Percentiles rank a stretch among this genome's conserved stretches.
Evolutionary conservation across 2,797 vertebrate species (phyloP).

Genomic region (Poeciliopsis paucimaculata): DNA sequence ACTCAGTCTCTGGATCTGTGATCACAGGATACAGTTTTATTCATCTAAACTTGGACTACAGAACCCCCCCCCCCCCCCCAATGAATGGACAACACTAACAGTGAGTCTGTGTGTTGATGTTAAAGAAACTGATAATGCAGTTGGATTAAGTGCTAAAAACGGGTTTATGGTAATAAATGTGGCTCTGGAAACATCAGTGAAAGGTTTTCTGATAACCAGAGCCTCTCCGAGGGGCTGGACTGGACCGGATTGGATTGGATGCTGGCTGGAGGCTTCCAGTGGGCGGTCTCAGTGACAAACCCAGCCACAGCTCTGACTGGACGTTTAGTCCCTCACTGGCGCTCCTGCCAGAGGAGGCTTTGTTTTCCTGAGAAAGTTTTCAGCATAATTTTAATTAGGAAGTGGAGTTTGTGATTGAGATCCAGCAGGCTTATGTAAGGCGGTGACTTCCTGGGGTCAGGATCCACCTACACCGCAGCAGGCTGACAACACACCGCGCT

Average conservation of each 20-base stretch:
- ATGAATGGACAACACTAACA: background rate
- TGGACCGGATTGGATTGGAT: background rate
- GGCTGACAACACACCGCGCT: constrained; percentile 71
- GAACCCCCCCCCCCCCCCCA: background rate
- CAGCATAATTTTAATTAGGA: constrained; percentile 60
- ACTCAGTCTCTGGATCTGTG: no score
- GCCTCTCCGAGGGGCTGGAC: no score
- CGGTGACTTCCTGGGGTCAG: constrained; percentile 70
- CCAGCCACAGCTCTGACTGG: background rate
- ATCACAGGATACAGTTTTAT: background rate
- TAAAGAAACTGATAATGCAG: background rate
- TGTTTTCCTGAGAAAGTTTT: constrained; percentile 57
- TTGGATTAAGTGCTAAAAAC: background rate
- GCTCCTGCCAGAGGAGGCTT: background rate
- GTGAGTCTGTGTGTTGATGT: background rate
- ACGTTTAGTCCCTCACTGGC: background rate
- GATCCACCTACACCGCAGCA: constrained; percentile 71
- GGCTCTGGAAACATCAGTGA: background rate
- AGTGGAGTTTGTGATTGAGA: constrained; percentile 65
- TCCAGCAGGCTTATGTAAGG: constrained; percentile 72
- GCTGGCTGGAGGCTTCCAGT: constrained; percentile 23
- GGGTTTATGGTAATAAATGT: background rate
- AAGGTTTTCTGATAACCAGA: constrained; percentile 3
- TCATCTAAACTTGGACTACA: background rate
- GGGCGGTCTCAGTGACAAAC: constrained; percentile 30